Conservation (phyloP, 2,797 vertebrate species). For the Todus mexicanus region DNA sequence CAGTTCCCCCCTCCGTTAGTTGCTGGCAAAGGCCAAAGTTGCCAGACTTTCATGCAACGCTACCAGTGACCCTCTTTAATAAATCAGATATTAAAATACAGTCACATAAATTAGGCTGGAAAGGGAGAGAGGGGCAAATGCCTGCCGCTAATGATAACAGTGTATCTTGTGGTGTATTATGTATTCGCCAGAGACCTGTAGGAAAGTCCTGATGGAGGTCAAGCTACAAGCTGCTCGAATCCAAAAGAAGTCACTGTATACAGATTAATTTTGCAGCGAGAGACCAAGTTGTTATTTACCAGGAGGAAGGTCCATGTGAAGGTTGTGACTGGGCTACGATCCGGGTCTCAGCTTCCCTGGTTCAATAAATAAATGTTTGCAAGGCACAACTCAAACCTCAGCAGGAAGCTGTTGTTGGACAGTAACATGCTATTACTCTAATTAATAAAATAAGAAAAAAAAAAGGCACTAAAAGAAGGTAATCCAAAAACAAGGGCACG, state of each 20-base stretch:
- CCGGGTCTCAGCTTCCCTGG: not conserved
- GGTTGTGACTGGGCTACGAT: not conserved
- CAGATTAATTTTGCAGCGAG: not conserved
- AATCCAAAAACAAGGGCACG: not conserved
- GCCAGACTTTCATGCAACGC: not conserved
- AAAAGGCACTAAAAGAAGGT: not conserved
- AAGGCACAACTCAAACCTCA: not conserved
- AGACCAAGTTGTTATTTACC: not conserved
- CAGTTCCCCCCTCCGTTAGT: not conserved
- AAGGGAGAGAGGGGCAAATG: not conserved
- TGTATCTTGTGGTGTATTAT: not conserved
- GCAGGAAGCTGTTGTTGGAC: not conserved
- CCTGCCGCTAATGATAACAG: not conserved
- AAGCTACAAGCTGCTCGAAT: not conserved
- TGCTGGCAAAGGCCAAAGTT: conserved; percentile 27
- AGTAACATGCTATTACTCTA: not conserved
- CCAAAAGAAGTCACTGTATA: not conserved
- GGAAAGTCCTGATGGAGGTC: not conserved
- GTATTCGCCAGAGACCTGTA: not conserved
- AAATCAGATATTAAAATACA: conserved; percentile 35
- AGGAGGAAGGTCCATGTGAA: not conserved
- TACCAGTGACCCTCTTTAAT: conserved; percentile 14
- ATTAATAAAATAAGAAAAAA: not conserved
- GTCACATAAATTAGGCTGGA: not conserved
- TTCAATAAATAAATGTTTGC: not conserved